Percentiles rank a stretch among this genome's conserved stretches.
Evolutionary conservation across 2,888 invertebrate genomes (phyloP).

Genomic region (Pseudococcus viburni): DNA sequence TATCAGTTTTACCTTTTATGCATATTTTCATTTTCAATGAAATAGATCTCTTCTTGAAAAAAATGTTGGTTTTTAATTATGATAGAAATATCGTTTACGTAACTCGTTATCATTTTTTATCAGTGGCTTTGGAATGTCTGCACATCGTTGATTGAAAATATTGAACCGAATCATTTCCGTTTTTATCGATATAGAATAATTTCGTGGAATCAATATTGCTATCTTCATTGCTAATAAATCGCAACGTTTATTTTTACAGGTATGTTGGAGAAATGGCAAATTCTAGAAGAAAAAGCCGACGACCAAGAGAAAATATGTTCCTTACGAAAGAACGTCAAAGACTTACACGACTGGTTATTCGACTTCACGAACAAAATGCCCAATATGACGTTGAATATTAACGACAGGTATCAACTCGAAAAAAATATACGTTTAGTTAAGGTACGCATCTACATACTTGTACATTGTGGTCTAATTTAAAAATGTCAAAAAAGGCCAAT

Average conservation of each 20-base stretch:
- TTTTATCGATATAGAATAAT: too few species aligned
- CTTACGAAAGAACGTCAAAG: slow-evolving; percentile 71
- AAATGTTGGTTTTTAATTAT: too few species aligned
- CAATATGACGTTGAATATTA: slow-evolving; percentile 68
- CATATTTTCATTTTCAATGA: too few species aligned
- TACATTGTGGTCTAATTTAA: slow-evolving; percentile 68
- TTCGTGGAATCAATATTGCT: not conserved
- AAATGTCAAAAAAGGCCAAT: slow-evolving; percentile 3
- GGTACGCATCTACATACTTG: slow-evolving; percentile 70
- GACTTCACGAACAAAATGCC: slow-evolving; percentile 69
- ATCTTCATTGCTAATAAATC: not conserved
- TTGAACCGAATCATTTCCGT: slow-evolving; percentile 68
- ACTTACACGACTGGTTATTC: slow-evolving; percentile 71
- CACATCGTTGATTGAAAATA: slow-evolving; percentile 48
- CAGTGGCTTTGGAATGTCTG: not conserved
- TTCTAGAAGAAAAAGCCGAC: slow-evolving; percentile 72
- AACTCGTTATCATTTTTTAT: not conserved
- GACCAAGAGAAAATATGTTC: slow-evolving; percentile 70
- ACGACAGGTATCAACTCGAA: slow-evolving; percentile 71
- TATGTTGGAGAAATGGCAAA: slow-evolving; percentile 74
- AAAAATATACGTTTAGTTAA: slow-evolving; percentile 72
- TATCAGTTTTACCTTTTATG: too few species aligned
- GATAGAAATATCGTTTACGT: too few species aligned
- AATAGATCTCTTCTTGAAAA: too few species aligned
- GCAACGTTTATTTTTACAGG: slow-evolving; percentile 70